phyloP scores from a whole-genome alignment of 2,113 vertebrate genomes.

The Apteryx mantelli region DNA sequence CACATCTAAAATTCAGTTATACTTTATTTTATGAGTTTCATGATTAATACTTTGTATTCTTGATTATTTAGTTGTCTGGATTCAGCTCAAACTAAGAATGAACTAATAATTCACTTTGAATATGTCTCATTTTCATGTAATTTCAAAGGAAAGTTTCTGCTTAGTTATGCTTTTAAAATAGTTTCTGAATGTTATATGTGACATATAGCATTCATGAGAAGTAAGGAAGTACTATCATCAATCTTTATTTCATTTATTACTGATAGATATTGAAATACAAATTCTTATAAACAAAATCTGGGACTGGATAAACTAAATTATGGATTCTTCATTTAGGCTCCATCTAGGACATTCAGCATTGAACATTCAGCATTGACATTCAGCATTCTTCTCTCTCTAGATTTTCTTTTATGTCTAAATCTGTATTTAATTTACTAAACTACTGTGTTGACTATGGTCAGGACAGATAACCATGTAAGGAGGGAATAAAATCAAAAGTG shows the following conservation, averaged over 20 bases:
- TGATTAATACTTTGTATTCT: neutral
- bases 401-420: neutral
- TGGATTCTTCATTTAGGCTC: neutral
- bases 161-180: neutral
- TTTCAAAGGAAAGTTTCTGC: neutral
- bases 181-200: neutral
- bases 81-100: accelerated
- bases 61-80: neutral
- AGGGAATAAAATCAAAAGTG: neutral
- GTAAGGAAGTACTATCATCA: neutral
- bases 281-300: neutral
- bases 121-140: neutral
- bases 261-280: neutral
- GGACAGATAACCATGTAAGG: neutral
- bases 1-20: neutral
- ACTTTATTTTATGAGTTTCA: neutral
- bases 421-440: neutral
- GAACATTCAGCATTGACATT: neutral
- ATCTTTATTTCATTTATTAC: neutral
- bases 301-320: neutral
- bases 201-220: neutral
- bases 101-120: neutral
- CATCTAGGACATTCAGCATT: neutral
- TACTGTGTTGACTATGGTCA: neutral
- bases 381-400: neutral